Evolutionary conservation across 2,113 vertebrate genomes (phyloP), one percentile per base, ranked within the genome.

Genomic region (Ageneiosus marmoratus): DNA sequence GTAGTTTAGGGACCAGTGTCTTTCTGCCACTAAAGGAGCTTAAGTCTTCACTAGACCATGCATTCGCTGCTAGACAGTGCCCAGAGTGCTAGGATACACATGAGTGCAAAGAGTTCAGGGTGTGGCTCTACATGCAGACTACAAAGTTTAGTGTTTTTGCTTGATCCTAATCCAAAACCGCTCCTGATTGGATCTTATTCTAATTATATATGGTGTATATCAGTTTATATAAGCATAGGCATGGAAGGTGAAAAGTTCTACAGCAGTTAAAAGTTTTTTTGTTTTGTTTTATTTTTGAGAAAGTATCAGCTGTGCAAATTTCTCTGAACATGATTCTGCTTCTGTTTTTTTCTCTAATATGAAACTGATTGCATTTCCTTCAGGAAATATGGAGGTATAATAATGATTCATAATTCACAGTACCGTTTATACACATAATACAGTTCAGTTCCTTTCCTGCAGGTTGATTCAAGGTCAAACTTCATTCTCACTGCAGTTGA

Each of bases 11-110:
- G 13, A 81, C 51, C 56, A 74, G 46, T 22, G 34, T n/a, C 41
- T 67, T 67, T 69, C 32, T 13, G 11, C 5, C 41, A 44, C 37
- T 78, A 60, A 73, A 50, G 67, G 10, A 34, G 32, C 46, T 73
- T 65, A 29, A 16, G 81, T 74, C 16, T 75, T 62, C 70, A 65
- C 72, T 77, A 37, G 32, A 55, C 79, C 83, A 18, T 62, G 41
- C 58, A 67, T 1, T 16, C n/a, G 7, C 50, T 24, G 70, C 72
- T 60, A 67, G 46, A 34, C 41, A 48, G 56, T 62, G 77, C 29
- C 41, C 27, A 58, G 11, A 58, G 55, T 62, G 80, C 80, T 74
- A 27, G 11, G n/a, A 34, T 75, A 63, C 41, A 51, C 46, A 48
- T 60, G 70, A 34, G n/a, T 74, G 80, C 18, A 50, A 50, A 44